These are phyloP conservation scores for Verasper variegatus DNA, from an alignment of 2,113 vertebrate genomes.

Conservation along the genomic window DNA sequence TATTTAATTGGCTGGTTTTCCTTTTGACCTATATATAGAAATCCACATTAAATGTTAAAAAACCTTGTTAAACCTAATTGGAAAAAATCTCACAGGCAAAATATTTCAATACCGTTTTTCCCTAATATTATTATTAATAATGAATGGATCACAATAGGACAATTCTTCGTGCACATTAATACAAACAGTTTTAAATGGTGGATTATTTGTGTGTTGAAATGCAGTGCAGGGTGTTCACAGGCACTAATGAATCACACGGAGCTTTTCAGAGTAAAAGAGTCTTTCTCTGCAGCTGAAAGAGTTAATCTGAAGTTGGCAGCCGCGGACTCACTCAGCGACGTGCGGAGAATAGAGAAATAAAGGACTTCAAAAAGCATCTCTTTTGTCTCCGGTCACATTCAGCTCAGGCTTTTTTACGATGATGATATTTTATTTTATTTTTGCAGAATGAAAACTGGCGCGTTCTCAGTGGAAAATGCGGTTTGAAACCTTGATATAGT, in stretches of 20 bases:
- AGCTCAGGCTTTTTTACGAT: constrained; percentile 14
- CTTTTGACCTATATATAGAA: too few species aligned
- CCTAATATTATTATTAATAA: neutral
- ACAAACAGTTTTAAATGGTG: constrained; percentile 1
- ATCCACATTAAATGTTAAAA: neutral
- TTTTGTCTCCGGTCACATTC: constrained; percentile 55
- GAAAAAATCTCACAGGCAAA: neutral
- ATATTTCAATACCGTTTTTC: neutral
- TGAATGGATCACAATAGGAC: neutral
- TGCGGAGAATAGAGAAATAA: constrained; percentile 72
- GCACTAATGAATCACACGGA: neutral
- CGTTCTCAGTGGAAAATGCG: neutral
- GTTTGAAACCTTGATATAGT: neutral
- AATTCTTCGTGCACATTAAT: too few species aligned
- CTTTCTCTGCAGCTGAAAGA: constrained; percentile 72
- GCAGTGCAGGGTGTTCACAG: neutral
- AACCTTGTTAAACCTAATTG: too few species aligned
- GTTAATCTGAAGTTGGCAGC: constrained; percentile 81
- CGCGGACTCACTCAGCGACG: constrained; percentile 68
- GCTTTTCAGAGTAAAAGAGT: constrained; percentile 35
- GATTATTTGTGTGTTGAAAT: constrained; percentile 2
- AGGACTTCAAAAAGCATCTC: constrained; percentile 59
- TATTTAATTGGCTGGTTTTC: neutral
- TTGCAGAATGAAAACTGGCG: neutral
- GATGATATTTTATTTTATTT: neutral